phyloP scores from a whole-genome alignment of 2,888 invertebrate genomes.

The Pristionchus exspectatus region DNA sequence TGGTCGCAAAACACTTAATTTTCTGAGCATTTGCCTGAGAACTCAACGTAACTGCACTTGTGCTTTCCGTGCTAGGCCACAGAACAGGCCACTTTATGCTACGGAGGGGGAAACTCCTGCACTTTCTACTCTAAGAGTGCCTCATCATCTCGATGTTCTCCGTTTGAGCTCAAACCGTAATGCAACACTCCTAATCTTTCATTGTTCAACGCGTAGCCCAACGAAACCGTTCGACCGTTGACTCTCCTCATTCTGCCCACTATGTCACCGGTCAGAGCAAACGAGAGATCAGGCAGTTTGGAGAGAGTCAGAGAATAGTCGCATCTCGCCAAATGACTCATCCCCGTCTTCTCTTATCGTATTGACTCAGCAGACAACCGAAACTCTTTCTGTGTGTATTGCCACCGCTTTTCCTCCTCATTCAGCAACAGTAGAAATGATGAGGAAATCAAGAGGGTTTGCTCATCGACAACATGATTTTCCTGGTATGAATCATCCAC shows the following conservation, averaged over 20 bases:
- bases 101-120: not conserved
- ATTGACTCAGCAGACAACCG: not conserved
- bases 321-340: not conserved
- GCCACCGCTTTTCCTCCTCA: not conserved
- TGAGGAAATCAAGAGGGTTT: not conserved
- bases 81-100: not conserved
- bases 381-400: not conserved
- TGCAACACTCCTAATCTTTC: too few relatives aligned
- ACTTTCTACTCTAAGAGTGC: not conserved
- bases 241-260: not conserved
- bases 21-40: not conserved
- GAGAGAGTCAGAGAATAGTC: not conserved
- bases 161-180: not conserved
- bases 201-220: not conserved
- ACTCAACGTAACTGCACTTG: not conserved
- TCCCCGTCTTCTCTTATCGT: not conserved
- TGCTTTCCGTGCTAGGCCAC: not conserved
- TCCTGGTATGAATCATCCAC: too few relatives aligned
- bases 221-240: not conserved
- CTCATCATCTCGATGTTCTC: not conserved
- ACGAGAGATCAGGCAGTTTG: not conserved
- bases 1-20: not conserved
- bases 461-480: not conserved
- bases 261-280: not conserved
- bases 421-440: not conserved